Evolutionary conservation across 2,888 invertebrate genomes (phyloP), one percentile per base, ranked within the genome.

Genomic region (Furcula furcula): DNA sequence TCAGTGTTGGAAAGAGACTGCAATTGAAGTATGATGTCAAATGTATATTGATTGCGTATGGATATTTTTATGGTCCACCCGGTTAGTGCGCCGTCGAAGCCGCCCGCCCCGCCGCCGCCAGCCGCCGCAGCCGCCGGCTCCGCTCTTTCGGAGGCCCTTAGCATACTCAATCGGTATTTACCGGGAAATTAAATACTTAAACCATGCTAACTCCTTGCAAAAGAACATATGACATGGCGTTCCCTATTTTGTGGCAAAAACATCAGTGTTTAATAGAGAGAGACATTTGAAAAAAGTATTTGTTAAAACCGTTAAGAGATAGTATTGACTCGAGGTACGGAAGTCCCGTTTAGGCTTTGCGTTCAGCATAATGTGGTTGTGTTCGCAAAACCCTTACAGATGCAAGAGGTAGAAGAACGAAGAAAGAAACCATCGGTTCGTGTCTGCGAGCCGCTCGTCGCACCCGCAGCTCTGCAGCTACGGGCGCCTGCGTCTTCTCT

Each of bases 11-110:
- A 68, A 80, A 78, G 86, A 82, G 81, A 87, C 87, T 86, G 85
- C 86, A 86, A 86, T 78, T 72, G 86, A 85, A 86, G 66, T 65
- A 69, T 74, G 53, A 56, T 76, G 66, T 82, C 64, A 78, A 71
- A 80, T 85, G 84, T 88, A 81, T 87, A 87, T 84, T 89, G 82
- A 87, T 87, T 89, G 83, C 84, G 88, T 88, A 86, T 89, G 87
- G 87, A 78, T 86, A 89, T 89, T 87, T 86, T 77, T 88, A 85
- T 88, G 88, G 83, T 84, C 77, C 81, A 76, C 82, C 77, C 85
- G 85, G 82, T 79, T 88, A 89, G 89, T 70, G 82, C 77, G 77
- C 80, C 79, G 80, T 81, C 79, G 74, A 73, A 65, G 77, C 78
- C 69, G 78, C 73, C 65, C 34, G 71, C 65, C 72, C 76, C 56